A percentile compares a stretch with the other conserved stretches of the same genome.
Evolutionary conservation across 2,113 vertebrate species (phyloP).

Genomic region (Dromaius novaehollandiae): DNA sequence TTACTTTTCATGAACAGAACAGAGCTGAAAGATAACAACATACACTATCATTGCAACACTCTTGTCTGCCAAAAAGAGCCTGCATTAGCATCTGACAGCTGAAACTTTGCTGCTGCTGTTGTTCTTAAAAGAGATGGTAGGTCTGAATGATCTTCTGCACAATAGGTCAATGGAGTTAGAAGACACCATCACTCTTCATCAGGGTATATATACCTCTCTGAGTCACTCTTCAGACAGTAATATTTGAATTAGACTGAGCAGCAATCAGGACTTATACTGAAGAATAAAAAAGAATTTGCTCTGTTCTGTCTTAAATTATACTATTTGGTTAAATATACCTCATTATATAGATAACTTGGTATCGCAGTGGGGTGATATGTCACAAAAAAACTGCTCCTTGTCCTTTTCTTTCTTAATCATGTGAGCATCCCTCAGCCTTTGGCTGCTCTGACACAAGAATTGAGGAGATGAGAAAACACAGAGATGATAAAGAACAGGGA

Average conservation of each 20-base stretch:
- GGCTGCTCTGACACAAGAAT: background rate
- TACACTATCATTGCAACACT: background rate
- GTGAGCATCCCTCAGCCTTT: background rate
- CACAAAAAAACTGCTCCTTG: background rate
- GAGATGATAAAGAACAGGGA: background rate
- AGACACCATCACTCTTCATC: background rate
- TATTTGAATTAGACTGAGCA: background rate
- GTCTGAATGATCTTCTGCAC: background rate
- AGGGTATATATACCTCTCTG: background rate
- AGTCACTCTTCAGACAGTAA: background rate
- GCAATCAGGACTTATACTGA: background rate
- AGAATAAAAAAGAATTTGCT: background rate
- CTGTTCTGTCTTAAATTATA: background rate
- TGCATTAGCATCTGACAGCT: background rate
- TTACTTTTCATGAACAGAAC: background rate
- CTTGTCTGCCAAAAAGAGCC: background rate
- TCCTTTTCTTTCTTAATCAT: background rate
- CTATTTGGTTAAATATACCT: background rate
- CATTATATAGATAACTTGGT: background rate
- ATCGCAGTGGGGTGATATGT: background rate
- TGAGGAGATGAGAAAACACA: background rate
- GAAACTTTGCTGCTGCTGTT: background rate
- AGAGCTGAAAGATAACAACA: background rate
- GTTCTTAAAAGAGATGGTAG: background rate
- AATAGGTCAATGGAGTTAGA: background rate